Evolutionary conservation across 2,113 vertebrate genomes (phyloP), one percentile per base, ranked within the genome.

Genomic region (Crocuta crocuta): DNA sequence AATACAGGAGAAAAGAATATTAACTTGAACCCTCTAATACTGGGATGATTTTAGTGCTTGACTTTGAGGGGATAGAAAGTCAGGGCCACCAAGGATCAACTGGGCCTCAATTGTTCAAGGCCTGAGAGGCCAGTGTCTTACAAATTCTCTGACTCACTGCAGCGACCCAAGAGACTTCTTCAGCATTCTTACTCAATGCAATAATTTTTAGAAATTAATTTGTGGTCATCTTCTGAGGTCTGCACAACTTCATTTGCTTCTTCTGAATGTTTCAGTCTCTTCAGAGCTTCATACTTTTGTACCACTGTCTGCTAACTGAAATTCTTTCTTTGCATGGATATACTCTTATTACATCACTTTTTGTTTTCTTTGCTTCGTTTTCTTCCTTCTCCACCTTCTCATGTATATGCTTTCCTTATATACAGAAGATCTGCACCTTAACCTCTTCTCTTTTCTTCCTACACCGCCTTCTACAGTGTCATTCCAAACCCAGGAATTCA

Each of bases 191-290:
- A 35, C 17, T 10, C 26, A 83, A 50, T 65, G 21, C 0, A 3
- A 28, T 94, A 24, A 50, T 31, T 68, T 94, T 97, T 55, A 92
- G 48, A 53, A 74, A 85, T 53, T 66, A 73, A 83, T 16, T 66
- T 82, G 26, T 5, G 24, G 15, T 45, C 43, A 85, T 89, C 24
- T 91, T 82, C 45, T 43, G 19, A 89, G 61, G 4, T 58, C 66
- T 70, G 45, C 39, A 48, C 15, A 92, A 68, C 78, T 92, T 89
- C 73, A 95, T 53, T 73, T 1, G 15, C 50, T 73, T 96, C 45
- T 92, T 45, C 61, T 19, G 5, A 85, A 88, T 26, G 58, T 39
- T 70, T 76, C 43, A 21, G 33, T 50, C 35, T 95, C 28, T 97
- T 76, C 66, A 71, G 53, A 79, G 58, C 74, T 81, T 28, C 28